A percentile compares a stretch with the other conserved stretches of the same genome.
These are phyloP conservation scores for Agrypnus murinus DNA, from an alignment of 2,888 invertebrate species.

Conservation along the genomic window DNA sequence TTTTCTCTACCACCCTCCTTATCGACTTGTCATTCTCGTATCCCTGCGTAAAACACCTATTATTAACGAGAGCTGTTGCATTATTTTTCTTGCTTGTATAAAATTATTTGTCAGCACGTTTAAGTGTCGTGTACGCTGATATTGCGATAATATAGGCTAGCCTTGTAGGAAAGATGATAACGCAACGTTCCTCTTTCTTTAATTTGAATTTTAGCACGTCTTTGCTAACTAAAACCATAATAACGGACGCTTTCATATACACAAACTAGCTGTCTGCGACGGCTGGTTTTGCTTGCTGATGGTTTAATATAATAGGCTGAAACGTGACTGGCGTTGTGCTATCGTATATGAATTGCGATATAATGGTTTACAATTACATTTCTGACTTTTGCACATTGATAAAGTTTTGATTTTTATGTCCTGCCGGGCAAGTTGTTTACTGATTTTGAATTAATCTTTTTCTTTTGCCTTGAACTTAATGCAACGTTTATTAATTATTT, in stretches of 20 bases:
- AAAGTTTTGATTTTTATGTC: slow-evolving; percentile 3
- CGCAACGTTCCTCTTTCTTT: background rate
- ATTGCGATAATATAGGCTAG: no score
- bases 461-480: no score
- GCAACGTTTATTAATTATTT: no score
- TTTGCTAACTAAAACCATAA: no score
- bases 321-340: slow-evolving; percentile 31
- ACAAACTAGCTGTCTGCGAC: no score
- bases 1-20: slow-evolving; percentile 30
- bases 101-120: no score
- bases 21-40: slow-evolving; percentile 28
- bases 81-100: no score
- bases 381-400: background rate
- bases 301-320: slow-evolving; percentile 39
- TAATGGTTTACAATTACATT: slow-evolving; percentile 4
- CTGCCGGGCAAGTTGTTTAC: no score
- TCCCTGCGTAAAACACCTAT: slow-evolving; percentile 9
- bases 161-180: no score
- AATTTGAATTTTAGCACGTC: slow-evolving; percentile 28
- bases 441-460: no score
- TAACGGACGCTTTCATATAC: slow-evolving; percentile 1
- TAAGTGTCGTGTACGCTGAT: no score
- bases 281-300: slow-evolving; percentile 21
- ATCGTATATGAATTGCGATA: slow-evolving; percentile 33
- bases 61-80: no score